A percentile compares a stretch with the other conserved stretches of the same genome.
These are phyloP conservation scores for Scaptomyza hsui DNA, from an alignment of 1,140 invertebrate genomes.

Conservation along the genomic window DNA sequence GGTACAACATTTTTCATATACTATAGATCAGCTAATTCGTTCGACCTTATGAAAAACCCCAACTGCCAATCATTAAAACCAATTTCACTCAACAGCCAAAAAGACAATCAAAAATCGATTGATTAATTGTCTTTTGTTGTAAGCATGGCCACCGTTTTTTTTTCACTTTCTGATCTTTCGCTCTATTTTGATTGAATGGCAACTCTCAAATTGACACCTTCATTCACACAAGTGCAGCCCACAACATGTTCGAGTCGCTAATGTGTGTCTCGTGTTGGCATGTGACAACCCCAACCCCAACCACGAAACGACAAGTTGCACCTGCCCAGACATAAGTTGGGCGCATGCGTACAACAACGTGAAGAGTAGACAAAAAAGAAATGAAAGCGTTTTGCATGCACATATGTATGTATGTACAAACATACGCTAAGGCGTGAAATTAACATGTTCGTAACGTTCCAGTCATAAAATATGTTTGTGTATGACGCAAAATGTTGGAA, in stretches of 20 bases:
- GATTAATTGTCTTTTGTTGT: conserved; percentile 37
- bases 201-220: conserved; percentile 55
- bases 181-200: conserved; percentile 16
- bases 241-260: conserved; percentile 9
- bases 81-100: conserved; percentile 23
- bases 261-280: conserved; percentile 52
- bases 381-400: conserved; percentile 73
- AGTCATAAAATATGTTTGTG: conserved; percentile 22
- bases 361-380: conserved; percentile 27
- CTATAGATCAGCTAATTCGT: conserved; percentile 11
- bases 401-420: conserved; percentile 42
- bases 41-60: conserved; percentile 27
- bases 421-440: conserved; percentile 58
- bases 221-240: conserved; percentile 20
- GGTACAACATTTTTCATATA: too few relatives aligned
- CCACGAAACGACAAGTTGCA: conserved; percentile 10
- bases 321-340: conserved; percentile 26
- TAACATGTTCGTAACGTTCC: conserved; percentile 56
- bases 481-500: conserved; percentile 30
- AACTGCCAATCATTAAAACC: conserved; percentile 24
- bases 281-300: conserved; percentile 45
- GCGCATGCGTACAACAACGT: conserved; percentile 54
- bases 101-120: conserved; percentile 24
- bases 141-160: conserved; percentile 16
- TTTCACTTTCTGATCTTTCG: conserved; percentile 9